Evolutionary conservation across 2,797 vertebrate species (phyloP), one percentile per base, ranked within the genome.

Genomic region (Coregonus suidteri): DNA sequence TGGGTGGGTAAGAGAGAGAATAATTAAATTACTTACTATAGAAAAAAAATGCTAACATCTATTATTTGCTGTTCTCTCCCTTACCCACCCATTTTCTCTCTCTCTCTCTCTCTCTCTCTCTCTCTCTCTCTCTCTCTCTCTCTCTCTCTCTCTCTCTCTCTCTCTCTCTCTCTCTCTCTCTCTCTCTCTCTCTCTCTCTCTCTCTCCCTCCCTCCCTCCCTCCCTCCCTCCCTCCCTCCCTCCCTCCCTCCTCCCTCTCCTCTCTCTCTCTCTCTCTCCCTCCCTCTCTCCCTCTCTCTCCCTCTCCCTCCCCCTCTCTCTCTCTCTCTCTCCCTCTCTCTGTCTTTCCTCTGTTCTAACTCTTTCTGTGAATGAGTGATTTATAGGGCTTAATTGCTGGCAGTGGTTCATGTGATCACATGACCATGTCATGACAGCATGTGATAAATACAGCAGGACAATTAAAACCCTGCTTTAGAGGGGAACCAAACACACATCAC

Each of bases 391-490:
- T 9, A 59, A 87, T 85, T 82, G 18, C 56, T n/a, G 56, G n/a
- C 53, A 56, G 41, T 34, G 30, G 34, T 62, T 25, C 14, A 76
- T 66, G 77, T 75, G 65, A 88, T 88, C 91, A 93, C 85, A 90
- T 93, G 91, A 91, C 93, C 87, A 71, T 85, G 85, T 84, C 89
- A 89, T 87, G 90, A 90, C 90, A 90, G 85, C 84, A 18, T 78
- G 89, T 92, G 90, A 93, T 93, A 90, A 92, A 93, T 93, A 91
- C 83, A 62, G 84, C 74, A 56, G 77, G 86, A 81, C 88, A 89
- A 90, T 91, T 85, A 90, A 85, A 91, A 47, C 89, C 90, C 91
- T 86, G 85, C 80, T 34, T 86, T 47, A 14, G 9, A 86, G 83
- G 81, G 81, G 85, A 79, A 74, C 4, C 35, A 59, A n/a, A 14